Evolutionary conservation across 2,888 invertebrate species (phyloP).

Genomic region (Lithosia quadra): DNA sequence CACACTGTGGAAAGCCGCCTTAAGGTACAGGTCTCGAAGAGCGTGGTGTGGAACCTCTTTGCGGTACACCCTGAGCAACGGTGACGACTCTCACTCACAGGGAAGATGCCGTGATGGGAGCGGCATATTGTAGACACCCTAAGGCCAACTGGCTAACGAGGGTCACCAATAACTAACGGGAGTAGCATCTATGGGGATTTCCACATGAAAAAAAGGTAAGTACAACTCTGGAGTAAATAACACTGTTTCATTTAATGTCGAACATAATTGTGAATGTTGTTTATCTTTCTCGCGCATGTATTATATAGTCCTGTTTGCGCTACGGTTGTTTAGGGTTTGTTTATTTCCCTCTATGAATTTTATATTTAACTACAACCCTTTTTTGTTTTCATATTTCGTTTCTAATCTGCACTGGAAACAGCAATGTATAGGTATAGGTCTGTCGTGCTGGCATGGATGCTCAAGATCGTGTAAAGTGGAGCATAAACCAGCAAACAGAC

Average conservation of each 20-base stretch:
- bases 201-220: too few relatives aligned
- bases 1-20: background rate
- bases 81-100: too few relatives aligned
- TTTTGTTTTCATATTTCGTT: slow-evolving; percentile 30
- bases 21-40: background rate
- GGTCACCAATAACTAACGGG: too few relatives aligned
- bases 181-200: too few relatives aligned
- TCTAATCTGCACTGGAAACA: slow-evolving; percentile 24
- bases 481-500: background rate
- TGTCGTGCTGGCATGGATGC: background rate
- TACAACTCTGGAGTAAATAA: background rate
- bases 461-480: too few relatives aligned
- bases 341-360: slow-evolving; percentile 32
- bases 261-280: slow-evolving; percentile 10
- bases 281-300: slow-evolving; percentile 10
- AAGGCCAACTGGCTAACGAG: too few relatives aligned
- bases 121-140: too few relatives aligned
- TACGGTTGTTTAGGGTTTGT: slow-evolving; percentile 40
- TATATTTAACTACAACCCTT: slow-evolving; percentile 22
- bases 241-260: slow-evolving; percentile 1
- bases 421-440: too few relatives aligned
- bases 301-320: slow-evolving; percentile 9
- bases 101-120: too few relatives aligned
- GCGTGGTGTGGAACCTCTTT: too few relatives aligned
- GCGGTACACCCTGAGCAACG: too few relatives aligned